A percentile compares a stretch with the other conserved stretches of the same genome.
These are phyloP conservation scores for Paratrypauchen microcephalus DNA, from an alignment of 2,797 vertebrate species.

Conservation along the genomic window DNA sequence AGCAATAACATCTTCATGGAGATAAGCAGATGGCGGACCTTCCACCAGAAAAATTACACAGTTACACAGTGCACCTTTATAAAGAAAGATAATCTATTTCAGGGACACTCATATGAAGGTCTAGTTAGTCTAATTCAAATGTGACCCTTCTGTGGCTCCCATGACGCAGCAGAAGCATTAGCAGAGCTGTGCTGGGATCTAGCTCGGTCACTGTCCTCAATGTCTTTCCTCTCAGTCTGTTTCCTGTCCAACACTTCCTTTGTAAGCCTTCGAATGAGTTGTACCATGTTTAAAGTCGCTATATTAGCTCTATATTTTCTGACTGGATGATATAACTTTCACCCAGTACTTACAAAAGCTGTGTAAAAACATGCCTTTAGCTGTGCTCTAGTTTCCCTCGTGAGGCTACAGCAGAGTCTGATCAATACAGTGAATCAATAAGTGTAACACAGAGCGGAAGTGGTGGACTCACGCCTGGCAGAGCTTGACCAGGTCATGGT, in stretches of 20 bases:
- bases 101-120: not conserved
- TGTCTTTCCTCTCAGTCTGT: not conserved
- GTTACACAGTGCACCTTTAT: not conserved
- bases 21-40: too few relatives aligned
- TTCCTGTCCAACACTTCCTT: not conserved
- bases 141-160: not conserved
- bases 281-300: not conserved
- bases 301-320: not conserved
- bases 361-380: not conserved
- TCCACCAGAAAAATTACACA: too few relatives aligned
- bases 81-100: not conserved
- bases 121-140: not conserved
- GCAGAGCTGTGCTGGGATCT: too few relatives aligned
- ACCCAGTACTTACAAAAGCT: not conserved
- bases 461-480: slow-evolving; percentile 94
- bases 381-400: not conserved
- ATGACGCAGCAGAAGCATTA: not conserved
- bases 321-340: not conserved
- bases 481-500: slow-evolving; percentile 98
- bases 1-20: too few relatives aligned
- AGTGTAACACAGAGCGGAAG: slow-evolving; percentile 49
- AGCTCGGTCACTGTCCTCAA: not conserved
- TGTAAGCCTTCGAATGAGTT: not conserved
- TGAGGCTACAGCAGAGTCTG: slow-evolving; percentile 7
- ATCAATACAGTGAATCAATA: slow-evolving; percentile 39